Evolutionary conservation across 2,113 vertebrate species (phyloP).

Genomic region (Prunella fulvescens): DNA sequence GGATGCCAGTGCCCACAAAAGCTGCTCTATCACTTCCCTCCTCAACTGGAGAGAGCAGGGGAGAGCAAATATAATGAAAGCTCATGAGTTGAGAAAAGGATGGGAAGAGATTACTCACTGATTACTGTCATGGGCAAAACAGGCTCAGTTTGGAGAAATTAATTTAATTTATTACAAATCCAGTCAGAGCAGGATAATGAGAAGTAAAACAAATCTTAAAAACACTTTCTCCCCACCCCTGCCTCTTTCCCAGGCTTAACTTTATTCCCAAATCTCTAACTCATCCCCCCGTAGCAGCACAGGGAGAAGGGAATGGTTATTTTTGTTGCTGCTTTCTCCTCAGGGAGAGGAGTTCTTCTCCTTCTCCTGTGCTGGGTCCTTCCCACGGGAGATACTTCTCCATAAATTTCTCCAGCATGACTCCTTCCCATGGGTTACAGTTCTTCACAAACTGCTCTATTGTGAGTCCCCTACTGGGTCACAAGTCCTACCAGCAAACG

Average conservation of each 20-base stretch:
- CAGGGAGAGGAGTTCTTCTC: neutral
- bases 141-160: neutral
- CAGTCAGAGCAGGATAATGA: neutral
- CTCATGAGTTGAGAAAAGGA: neutral
- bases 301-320: neutral
- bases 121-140: neutral
- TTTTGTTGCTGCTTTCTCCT: neutral
- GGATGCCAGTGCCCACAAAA: neutral
- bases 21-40: neutral
- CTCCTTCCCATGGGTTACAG: neutral
- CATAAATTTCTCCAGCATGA: neutral
- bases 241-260: neutral
- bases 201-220: neutral
- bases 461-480: neutral
- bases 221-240: neutral
- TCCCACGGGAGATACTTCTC: neutral
- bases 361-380: neutral
- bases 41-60: neutral
- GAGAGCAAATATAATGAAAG: neutral
- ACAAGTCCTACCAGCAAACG: neutral
- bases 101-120: neutral
- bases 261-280: neutral
- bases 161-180: neutral
- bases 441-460: neutral
- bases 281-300: accelerated